Conservation (phyloP, 2,888 invertebrate species). For the Physocephala rufipes region DNA sequence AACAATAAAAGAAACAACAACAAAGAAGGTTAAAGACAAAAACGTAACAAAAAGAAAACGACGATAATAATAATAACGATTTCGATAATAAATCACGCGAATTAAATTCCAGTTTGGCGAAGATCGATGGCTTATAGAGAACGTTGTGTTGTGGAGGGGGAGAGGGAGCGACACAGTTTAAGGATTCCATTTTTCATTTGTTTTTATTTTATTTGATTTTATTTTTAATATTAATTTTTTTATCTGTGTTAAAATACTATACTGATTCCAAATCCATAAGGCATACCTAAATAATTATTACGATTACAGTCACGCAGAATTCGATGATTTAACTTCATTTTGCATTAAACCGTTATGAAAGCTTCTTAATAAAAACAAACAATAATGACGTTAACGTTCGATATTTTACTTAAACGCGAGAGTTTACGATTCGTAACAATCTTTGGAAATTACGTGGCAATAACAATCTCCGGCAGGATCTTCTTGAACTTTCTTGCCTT, state of each 20-base stretch:
- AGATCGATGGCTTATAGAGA: neutral
- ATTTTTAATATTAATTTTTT: too few relatives aligned
- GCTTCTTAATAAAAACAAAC: too few relatives aligned
- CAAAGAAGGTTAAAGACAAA: neutral
- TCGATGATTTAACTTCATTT: constrained; percentile 49
- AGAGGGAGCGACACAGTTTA: too few relatives aligned
- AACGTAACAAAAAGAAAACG: too few relatives aligned
- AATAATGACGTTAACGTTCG: too few relatives aligned
- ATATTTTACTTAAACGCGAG: too few relatives aligned
- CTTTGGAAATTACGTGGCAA: constrained; percentile 53
- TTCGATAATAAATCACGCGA: constrained; percentile 6
- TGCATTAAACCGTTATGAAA: constrained; percentile 5
- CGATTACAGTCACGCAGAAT: constrained; percentile 46
- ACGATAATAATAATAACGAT: too few relatives aligned
- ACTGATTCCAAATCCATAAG: too few relatives aligned
- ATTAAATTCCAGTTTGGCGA: neutral
- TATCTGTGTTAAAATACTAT: too few relatives aligned
- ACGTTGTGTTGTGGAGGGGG: too few relatives aligned
- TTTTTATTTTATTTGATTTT: neutral
- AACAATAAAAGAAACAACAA: constrained; percentile 5
- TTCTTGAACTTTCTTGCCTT: constrained; percentile 34
- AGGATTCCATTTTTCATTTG: neutral
- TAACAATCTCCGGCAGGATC: constrained; percentile 51
- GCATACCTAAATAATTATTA: constrained; percentile 46
- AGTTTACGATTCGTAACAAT: too few relatives aligned